Evolutionary conservation across 2,113 vertebrate species (phyloP).

Genomic region (Hypanus sabinus): DNA sequence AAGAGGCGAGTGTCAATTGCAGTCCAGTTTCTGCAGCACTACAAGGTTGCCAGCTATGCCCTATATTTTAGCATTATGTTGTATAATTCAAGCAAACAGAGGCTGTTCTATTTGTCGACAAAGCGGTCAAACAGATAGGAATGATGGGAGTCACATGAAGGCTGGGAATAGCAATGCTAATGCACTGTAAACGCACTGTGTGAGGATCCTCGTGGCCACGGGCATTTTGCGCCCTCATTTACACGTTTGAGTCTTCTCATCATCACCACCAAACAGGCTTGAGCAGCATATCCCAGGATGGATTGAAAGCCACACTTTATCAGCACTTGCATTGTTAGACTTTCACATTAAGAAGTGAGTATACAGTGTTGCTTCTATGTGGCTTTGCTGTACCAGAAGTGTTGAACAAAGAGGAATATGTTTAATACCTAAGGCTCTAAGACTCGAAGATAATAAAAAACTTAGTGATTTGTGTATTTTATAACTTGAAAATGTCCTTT

Average conservation of each 20-base stretch:
- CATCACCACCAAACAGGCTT: not conserved
- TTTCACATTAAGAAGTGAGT: not conserved
- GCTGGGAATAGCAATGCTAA: slow-evolving; percentile 31
- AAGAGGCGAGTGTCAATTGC: too few relatives aligned
- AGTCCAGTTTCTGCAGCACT: not conserved
- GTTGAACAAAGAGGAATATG: not conserved
- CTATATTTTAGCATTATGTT: not conserved
- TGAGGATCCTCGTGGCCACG: not conserved
- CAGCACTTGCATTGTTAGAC: not conserved
- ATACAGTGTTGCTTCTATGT: not conserved
- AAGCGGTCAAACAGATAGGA: slow-evolving; percentile 23
- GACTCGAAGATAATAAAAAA: not conserved
- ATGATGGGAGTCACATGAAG: slow-evolving; percentile 15
- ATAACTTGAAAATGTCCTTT: not conserved
- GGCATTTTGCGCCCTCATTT: not conserved
- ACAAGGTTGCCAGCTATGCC: not conserved
- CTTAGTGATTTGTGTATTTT: not conserved
- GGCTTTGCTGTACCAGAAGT: not conserved
- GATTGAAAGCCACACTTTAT: not conserved
- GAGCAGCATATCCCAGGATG: not conserved
- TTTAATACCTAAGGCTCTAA: not conserved
- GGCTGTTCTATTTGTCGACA: slow-evolving; percentile 9
- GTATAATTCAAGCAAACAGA: slow-evolving; percentile 1
- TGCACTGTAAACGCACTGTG: not conserved
- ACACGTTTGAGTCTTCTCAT: not conserved